These are phyloP conservation scores for Ptilonorhynchus violaceus DNA, from an alignment of 2,113 vertebrate species.

Conservation along the genomic window DNA sequence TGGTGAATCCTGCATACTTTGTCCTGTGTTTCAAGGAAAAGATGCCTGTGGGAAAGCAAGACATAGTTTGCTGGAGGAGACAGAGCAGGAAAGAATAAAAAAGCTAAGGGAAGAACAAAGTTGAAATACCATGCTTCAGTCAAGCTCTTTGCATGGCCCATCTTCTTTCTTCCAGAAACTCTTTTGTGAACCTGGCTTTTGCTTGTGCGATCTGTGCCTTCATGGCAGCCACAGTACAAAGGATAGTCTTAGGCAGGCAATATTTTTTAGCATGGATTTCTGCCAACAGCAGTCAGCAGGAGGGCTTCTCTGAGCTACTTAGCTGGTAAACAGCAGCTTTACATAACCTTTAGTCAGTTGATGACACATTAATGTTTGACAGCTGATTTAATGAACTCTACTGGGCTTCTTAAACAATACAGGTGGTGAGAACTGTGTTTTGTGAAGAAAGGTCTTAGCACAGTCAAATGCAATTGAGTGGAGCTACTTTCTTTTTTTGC, in stretches of 20 bases:
- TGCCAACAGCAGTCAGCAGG: neutral
- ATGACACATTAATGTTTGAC: neutral
- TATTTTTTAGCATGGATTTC: neutral
- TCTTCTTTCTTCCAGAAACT: neutral
- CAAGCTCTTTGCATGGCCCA: rapidly evolving
- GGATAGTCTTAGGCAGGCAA: neutral
- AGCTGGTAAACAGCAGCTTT: neutral
- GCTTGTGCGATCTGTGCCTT: neutral
- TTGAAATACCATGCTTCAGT: neutral
- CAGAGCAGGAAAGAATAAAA: neutral
- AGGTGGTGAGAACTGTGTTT: neutral
- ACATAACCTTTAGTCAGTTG: neutral
- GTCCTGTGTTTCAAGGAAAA: neutral
- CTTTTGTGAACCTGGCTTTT: neutral
- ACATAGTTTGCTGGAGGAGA: neutral
- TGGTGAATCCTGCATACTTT: neutral
- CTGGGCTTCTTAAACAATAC: neutral
- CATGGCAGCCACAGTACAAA: neutral
- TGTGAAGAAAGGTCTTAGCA: neutral
- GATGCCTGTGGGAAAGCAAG: neutral
- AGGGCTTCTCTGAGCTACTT: neutral
- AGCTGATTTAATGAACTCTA: neutral
- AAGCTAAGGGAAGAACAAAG: neutral
- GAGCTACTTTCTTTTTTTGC: neutral
- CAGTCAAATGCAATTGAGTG: neutral